Base-by-base conservation (phyloP, 2,113 vertebrate species). In the Pygoscelis antarcticus region DNA sequence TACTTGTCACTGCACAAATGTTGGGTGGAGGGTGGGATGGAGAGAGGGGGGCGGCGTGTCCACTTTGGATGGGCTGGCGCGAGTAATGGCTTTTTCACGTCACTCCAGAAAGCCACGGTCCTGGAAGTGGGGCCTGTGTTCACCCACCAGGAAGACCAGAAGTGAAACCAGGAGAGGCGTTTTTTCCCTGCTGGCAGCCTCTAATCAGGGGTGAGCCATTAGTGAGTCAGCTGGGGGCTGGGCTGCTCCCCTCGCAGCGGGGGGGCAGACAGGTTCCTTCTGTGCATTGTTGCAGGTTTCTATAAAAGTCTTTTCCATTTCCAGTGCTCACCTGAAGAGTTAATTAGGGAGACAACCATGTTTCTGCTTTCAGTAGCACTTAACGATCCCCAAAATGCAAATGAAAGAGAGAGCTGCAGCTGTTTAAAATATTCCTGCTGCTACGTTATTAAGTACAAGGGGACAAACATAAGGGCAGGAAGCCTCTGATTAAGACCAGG, bases 401-500 rank as follows among this genome's bases (percentile, higher is more conserved):
- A 83, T 90, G 91, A 77, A 80, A 93, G 83, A 49, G 58, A 69
- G 60, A 92, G 47, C 32, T 87, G 74, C 86, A 82, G 90, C 79
- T 92, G 69, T 92, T 75, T 68, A 62, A 93, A 83, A 83, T 92
- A 83, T 65, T 78, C 26, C 42, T 87, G 42, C 85, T 77, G 79
- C 64, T 66, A 1, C 0, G 1, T 66, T 87, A 22, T 51, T 58
- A 85, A 90, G 46, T 68, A 62, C 16, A 62, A 83, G 17, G 40
- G 51, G 46, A 89, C 68, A 91, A 95, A 69, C 14, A 32, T 32
- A 84, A 93, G 75, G 78, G 47, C 76, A 95, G 30, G 52, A 90
- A 92, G 27, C 49, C 51, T 83, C 69, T 94, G 89, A 96, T 91
- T 79, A 87, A 93, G 42, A 84, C n/a, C 42, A 61, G 78, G 70